phyloP scores from a whole-genome alignment of 2,888 invertebrate genomes.

The Eustalomyia histrio region DNA sequence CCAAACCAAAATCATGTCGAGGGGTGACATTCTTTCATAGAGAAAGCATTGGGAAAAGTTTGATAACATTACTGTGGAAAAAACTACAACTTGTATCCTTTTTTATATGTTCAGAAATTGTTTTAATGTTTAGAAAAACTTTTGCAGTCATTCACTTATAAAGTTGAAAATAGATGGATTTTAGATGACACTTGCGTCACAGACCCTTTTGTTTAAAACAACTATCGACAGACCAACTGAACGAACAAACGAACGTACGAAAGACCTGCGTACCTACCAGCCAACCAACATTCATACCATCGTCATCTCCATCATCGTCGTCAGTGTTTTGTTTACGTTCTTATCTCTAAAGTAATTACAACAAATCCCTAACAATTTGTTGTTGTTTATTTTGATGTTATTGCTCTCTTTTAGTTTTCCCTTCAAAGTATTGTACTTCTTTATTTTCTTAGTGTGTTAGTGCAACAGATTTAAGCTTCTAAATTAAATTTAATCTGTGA shows the following conservation, averaged over 20 bases:
- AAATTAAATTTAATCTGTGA: conserved; percentile 64
- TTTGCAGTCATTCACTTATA: conserved; percentile 44
- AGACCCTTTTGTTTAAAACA: conserved; percentile 34
- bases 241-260: conserved; percentile 39
- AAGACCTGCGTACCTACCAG: no score
- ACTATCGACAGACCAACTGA: conserved; percentile 19
- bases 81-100: conserved; percentile 37
- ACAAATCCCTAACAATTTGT: conserved; percentile 65
- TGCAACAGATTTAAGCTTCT: conserved; percentile 60
- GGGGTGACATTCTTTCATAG: conserved; percentile 18
- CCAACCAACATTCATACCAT: no score
- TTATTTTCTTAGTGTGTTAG: conserved; percentile 43
- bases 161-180: conserved; percentile 9
- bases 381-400: conserved; percentile 65
- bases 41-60: conserved; percentile 46
- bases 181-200: conserved; percentile 51
- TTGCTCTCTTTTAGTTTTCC: conserved; percentile 58
- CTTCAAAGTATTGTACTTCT: conserved; percentile 1
- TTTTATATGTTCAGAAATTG: conserved; percentile 23
- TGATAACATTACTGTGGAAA: conserved; percentile 39
- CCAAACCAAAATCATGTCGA: conserved; percentile 12
- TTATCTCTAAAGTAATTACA: conserved; percentile 65
- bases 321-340: conserved; percentile 59
- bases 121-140: conserved; percentile 33
- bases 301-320: no score